Evolutionary conservation across 23 tunicate species (phyloP), one percentile per base, ranked within the genome.

Genomic region (Trididemnum nubilum): DNA sequence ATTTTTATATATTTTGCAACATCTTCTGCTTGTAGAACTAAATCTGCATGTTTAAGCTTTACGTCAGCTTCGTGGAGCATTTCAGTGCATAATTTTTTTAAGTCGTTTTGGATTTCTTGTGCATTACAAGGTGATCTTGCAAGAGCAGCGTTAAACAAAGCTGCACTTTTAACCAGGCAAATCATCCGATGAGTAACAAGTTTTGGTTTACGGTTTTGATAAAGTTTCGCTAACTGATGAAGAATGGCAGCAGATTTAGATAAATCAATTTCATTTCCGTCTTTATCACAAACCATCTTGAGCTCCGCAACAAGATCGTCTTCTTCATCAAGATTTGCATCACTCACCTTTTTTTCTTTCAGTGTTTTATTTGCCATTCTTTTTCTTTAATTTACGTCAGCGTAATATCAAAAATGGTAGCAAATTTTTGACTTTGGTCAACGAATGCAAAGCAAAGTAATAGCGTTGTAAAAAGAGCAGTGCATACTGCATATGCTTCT

Each of bases 61-160:
- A 37, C 67, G 3, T 77, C 25, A 2, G 67, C 65, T 51, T 51
- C 22, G 5, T 33, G 9, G 9, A 77, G 81, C 36, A 77, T 67
- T 4, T 77, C 39, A 52, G 23, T 5, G 37, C 81, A 77, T 27
- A 77, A 37, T 3, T 31, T 39, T 24, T 7, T 2, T 2, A 77
- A 67, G 26, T 77, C 81, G n/a, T 77, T 12, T 4, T 54, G 26
- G 3, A 77, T 57, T 2, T 28, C 37, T 29, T 77, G 40, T 29
- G 3, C 37, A 22, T 29, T 54, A 25, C 28, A 66, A 5, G 67
- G 66, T 34, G 52, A 26, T 33, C 81, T 52, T 4, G 54, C 81
- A 27, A 52, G 25, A 1, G 81, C 65, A 4, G 81, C 81, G 67
- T 77, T 77, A 9, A 77, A 77, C 7, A 77, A 37, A 4, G 81